phyloP scores from a whole-genome alignment of 1,140 invertebrate species.

The Drosophila hydei region DNA sequence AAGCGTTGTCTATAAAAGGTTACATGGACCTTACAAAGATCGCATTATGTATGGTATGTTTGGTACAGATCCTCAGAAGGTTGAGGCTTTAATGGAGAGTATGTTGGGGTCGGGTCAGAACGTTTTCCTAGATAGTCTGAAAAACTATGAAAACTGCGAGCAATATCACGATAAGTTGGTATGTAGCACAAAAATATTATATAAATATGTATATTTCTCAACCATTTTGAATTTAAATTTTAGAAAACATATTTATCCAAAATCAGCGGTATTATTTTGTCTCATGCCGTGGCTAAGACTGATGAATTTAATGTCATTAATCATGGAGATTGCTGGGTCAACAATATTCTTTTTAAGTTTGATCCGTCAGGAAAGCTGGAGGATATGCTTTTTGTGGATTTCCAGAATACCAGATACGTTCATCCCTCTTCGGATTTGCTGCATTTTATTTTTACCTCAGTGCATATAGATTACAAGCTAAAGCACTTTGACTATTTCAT shows the following conservation, averaged over 20 bases:
- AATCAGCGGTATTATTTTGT: background rate
- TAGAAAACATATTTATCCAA: slow-evolving; percentile 42
- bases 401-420: slow-evolving; percentile 66
- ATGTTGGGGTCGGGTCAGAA: slow-evolving; percentile 44
- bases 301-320: slow-evolving; percentile 86
- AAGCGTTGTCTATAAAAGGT: slow-evolving; percentile 38
- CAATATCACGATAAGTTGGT: slow-evolving; percentile 60
- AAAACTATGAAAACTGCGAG: slow-evolving; percentile 50
- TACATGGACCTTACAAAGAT: slow-evolving; percentile 50
- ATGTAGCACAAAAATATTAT: background rate
- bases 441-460: slow-evolving; percentile 68
- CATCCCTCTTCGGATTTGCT: slow-evolving; percentile 59
- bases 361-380: slow-evolving; percentile 68
- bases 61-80: slow-evolving; percentile 6
- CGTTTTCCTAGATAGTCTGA: slow-evolving; percentile 54
- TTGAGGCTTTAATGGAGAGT: slow-evolving; percentile 32
- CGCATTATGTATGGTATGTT: slow-evolving; percentile 44
- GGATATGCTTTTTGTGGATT: slow-evolving; percentile 72
- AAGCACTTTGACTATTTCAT: slow-evolving; percentile 69
- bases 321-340: slow-evolving; percentile 89
- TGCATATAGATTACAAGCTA: slow-evolving; percentile 64
- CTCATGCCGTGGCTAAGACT: slow-evolving; percentile 41
- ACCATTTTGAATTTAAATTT: background rate
- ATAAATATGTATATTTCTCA: background rate
- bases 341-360: slow-evolving; percentile 87